Percentiles rank a stretch among this genome's conserved stretches.
These are phyloP conservation scores for Ceratoteleas bidentatus DNA, from an alignment of 1,140 invertebrate genomes.

Conservation along the genomic window DNA sequence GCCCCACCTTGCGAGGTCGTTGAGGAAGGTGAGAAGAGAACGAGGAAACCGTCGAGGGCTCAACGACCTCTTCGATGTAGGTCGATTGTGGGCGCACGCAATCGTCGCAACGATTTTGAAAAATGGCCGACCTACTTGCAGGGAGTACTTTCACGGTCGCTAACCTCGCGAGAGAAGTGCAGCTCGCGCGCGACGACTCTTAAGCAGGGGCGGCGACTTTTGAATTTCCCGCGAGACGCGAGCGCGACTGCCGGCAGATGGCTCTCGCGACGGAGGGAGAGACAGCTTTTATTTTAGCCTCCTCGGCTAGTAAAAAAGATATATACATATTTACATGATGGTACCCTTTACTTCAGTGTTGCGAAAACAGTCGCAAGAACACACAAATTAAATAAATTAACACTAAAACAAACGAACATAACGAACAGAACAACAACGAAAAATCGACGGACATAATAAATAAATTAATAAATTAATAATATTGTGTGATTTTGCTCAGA, in stretches of 20 bases:
- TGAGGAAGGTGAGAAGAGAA: slow-evolving; percentile 72
- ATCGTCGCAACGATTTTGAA: slow-evolving; percentile 80
- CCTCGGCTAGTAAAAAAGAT: too few relatives aligned
- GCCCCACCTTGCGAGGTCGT: slow-evolving; percentile 62
- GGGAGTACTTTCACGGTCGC: slow-evolving; percentile 80
- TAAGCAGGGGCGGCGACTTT: slow-evolving; percentile 53
- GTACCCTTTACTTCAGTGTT: too few relatives aligned
- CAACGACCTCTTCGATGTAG: slow-evolving; percentile 77
- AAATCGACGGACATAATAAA: too few relatives aligned
- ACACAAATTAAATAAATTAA: too few relatives aligned
- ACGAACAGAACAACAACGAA: too few relatives aligned
- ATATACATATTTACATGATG: too few relatives aligned
- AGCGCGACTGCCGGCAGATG: background rate
- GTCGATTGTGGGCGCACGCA: slow-evolving; percentile 80
- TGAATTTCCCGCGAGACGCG: slow-evolving; percentile 51
- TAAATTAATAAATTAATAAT: too few relatives aligned
- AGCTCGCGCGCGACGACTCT: slow-evolving; percentile 59
- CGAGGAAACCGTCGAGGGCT: slow-evolving; percentile 74
- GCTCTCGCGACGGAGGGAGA: too few relatives aligned
- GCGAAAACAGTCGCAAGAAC: too few relatives aligned
- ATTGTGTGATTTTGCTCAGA: too few relatives aligned
- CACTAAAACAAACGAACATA: too few relatives aligned
- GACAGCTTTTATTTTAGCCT: too few relatives aligned
- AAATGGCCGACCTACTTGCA: slow-evolving; percentile 79
- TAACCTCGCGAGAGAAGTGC: slow-evolving; percentile 75